Evolutionary conservation across 2,113 vertebrate genomes (phyloP).

Genomic region (Mungos mungo): DNA sequence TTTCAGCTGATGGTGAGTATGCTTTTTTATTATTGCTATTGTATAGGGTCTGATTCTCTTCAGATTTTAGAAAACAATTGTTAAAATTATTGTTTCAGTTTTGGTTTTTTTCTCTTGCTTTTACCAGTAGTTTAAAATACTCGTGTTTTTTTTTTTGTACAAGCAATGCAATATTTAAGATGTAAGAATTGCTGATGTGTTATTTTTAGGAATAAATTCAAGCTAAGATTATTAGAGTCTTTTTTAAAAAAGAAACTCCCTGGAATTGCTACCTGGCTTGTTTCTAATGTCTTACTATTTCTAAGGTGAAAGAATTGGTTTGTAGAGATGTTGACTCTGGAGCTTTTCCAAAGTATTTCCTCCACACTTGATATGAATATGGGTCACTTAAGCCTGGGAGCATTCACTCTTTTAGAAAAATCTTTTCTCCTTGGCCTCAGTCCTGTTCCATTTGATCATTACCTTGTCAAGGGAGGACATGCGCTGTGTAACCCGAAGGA

Average conservation of each 20-base stretch:
- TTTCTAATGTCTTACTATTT: background rate
- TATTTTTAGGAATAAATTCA: slow-evolving; percentile 14
- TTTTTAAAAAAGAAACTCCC: background rate
- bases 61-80: background rate
- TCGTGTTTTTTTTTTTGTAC: background rate
- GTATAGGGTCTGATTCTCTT: background rate
- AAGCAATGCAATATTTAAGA: background rate
- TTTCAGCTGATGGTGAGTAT: slow-evolving; percentile 95
- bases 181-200: background rate
- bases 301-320: background rate
- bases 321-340: background rate
- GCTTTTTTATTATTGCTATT: slow-evolving; percentile 36
- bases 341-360: slow-evolving; percentile 17
- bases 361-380: background rate
- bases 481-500: background rate
- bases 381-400: background rate
- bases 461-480: background rate
- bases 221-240: background rate
- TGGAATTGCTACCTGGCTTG: background rate
- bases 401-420: background rate
- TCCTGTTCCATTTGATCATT: background rate
- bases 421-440: background rate
- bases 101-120: background rate
- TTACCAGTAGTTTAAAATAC: slow-evolving; percentile 9
- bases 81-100: background rate